phyloP scores from a whole-genome alignment of 2,888 invertebrate genomes.

The Caenorhabditis sp. region DNA sequence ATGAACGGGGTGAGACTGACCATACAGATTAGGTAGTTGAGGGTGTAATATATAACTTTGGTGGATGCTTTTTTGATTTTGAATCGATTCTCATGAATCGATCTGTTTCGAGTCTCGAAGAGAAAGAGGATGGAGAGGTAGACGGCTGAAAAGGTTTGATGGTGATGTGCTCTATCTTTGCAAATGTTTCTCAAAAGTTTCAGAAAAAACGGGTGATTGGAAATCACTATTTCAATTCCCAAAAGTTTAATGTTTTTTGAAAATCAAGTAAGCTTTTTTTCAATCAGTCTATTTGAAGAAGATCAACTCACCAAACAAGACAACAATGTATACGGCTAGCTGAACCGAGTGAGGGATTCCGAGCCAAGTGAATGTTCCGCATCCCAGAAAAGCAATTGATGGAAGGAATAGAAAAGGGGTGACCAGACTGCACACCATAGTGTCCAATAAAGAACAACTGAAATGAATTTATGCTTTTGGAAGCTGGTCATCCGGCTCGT shows the following conservation, averaged over 20 bases:
- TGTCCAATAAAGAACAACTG: slow-evolving; percentile 17
- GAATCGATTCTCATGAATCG: background rate
- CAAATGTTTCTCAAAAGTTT: too few species aligned
- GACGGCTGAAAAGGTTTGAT: slow-evolving; percentile 14
- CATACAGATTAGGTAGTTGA: background rate
- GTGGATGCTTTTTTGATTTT: background rate
- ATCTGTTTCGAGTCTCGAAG: slow-evolving; percentile 10
- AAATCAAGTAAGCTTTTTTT: too few species aligned
- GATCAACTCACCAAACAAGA: background rate
- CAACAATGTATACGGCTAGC: background rate
- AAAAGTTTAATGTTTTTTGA: too few species aligned
- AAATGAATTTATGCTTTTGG: background rate
- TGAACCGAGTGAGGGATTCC: slow-evolving; percentile 1
- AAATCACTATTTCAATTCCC: too few species aligned
- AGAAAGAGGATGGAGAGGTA: slow-evolving; percentile 2
- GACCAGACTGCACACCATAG: background rate
- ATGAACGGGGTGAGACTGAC: background rate
- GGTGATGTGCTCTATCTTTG: too few species aligned
- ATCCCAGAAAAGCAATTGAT: slow-evolving; percentile 14
- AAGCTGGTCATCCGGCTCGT: too few species aligned
- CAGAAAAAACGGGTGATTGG: too few species aligned
- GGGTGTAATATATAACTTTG: background rate
- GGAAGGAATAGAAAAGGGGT: slow-evolving; percentile 18
- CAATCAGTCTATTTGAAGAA: too few species aligned
- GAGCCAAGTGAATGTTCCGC: background rate